Conservation (phyloP, 2,113 vertebrate genomes). For the Mustelus asterias region DNA sequence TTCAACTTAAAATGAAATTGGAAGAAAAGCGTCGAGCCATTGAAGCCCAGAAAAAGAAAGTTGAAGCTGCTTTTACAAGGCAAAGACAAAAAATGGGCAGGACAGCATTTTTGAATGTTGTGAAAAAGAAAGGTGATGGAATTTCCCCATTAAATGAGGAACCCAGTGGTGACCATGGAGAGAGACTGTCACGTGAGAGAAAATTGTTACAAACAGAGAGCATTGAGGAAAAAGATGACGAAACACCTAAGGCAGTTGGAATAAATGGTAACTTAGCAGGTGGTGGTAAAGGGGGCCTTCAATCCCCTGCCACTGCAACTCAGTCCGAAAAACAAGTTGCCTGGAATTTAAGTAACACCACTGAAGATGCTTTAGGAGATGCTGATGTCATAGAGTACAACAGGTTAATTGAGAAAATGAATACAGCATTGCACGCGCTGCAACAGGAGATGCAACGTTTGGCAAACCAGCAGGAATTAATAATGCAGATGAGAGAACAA, state of each 20-base stretch:
- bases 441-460: constrained; percentile 94
- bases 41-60: constrained; percentile 94
- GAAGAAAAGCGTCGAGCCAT: constrained; percentile 95
- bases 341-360: constrained; percentile 60
- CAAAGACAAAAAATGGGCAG: constrained; percentile 93
- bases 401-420: constrained; percentile 88
- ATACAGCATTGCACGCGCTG: constrained; percentile 80
- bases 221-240: constrained; percentile 52
- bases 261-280: constrained; percentile 46
- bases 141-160: constrained; percentile 73
- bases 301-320: constrained; percentile 56
- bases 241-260: constrained; percentile 46
- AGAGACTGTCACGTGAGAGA: constrained; percentile 54
- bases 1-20: constrained; percentile 84
- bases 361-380: constrained; percentile 69
- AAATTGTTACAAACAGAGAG: constrained; percentile 34
- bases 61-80: constrained; percentile 86
- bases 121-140: constrained; percentile 82
- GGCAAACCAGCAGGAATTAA: constrained; percentile 88
- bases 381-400: constrained; percentile 86
- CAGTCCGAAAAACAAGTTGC: constrained; percentile 55
- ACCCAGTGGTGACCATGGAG: constrained; percentile 62
- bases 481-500: constrained; percentile 90
- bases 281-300: constrained; percentile 62
- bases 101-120: constrained; percentile 86